Evolutionary conservation across 2,113 vertebrate species (phyloP), one percentile per base, ranked within the genome.

Genomic region (Ciconia stormi): DNA sequence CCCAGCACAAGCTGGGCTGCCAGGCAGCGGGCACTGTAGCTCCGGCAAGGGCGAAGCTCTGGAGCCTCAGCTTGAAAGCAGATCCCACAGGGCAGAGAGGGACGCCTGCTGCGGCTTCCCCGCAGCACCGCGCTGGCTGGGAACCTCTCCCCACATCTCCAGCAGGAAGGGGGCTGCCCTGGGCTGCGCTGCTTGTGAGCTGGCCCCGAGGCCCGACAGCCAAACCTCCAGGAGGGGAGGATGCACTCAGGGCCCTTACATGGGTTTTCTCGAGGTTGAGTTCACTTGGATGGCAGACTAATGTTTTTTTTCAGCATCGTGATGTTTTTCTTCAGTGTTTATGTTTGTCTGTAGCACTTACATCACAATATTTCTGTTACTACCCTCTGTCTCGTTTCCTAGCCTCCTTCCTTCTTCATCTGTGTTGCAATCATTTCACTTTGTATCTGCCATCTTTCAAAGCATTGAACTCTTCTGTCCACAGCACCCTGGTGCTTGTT

Each of bases 61-160:
- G 10, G 34, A 86, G 18, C 50, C 27, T 47, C 38, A 30, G 20
- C 18, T 53, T 82, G 53, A 70, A 89, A 58, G 55, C 55, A 74
- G 50, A 74, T 91, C 30, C 19, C 36, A 16, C 5, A 6, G 9
- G 17, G 19, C 15, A n/a, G 49, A 49, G 30, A 58, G 19, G 18
- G 23, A 80, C 0, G 3, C 11, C 11, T 22, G 20, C 13, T 2
- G 0, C 4, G 8, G 18, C 23, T 52, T 73, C 32, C 30, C 22
- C 0, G 0, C n/a, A 59, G 55, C 30, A 53, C 27, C 0, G 0
- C 2, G 2, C 26, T 78, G 50, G 2, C 55, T 62, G 27, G 13
- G 36, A 87, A 4, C 63, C 30, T 73, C 40, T 71, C 70, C 44
- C 38, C 26, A 17, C 4, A 10, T 26, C 30, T 91, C 15, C 53